Base-by-base conservation (phyloP, 1,140 invertebrate species). In the Artemia franciscana region DNA sequence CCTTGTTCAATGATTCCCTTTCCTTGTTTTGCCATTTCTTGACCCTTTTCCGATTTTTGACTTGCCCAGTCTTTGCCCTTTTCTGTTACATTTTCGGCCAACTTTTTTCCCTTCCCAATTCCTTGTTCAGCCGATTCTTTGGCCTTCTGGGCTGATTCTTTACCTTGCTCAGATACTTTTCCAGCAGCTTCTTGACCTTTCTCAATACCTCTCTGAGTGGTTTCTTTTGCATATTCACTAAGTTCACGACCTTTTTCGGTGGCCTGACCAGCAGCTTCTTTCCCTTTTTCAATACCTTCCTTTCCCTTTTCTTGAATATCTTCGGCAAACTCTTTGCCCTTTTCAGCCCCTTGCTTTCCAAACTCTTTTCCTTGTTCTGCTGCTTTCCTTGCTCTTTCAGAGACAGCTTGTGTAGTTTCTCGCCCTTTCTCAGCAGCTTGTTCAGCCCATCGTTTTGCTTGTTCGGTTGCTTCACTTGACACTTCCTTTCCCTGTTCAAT, bases 261-360 rank as follows among this genome's bases (percentile, higher is more conserved):
- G 9, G 58, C 58, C 58, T 59, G 58, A 23, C 58, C 58, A 24
- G 58, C 58, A 9, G 23, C 23, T 59, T 59, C 58, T 24, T 59
- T 59, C 12, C 58, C 58, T 24, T 24, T 15, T 24, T 59, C 15
- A 23, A 24, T 23, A 15, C 12, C 24, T 15, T 18, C n/a, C 24
- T 59, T 51, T 12, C 12, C 39, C 21, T 18, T 18, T 3, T 51
- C 12, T 18, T 12, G 12, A 15, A 18, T 18, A 12, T 51, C 12
- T 2, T 18, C 39, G 1, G 39, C 39, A 12, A 51, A 15, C 21
- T 51, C 39, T 18, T 51, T 51, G 39, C 39, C 39, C 39, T 3
- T 12, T 18, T 51, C 12, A 51, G 21, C 12, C 12, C 39, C 39
- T 51, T 51, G 39, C 39, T 51, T 12, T 12, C 12, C 39, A 51